Evolutionary conservation across 1,140 invertebrate species (phyloP), one percentile per base, ranked within the genome.

Genomic region (Drosophila lacteicornis): DNA sequence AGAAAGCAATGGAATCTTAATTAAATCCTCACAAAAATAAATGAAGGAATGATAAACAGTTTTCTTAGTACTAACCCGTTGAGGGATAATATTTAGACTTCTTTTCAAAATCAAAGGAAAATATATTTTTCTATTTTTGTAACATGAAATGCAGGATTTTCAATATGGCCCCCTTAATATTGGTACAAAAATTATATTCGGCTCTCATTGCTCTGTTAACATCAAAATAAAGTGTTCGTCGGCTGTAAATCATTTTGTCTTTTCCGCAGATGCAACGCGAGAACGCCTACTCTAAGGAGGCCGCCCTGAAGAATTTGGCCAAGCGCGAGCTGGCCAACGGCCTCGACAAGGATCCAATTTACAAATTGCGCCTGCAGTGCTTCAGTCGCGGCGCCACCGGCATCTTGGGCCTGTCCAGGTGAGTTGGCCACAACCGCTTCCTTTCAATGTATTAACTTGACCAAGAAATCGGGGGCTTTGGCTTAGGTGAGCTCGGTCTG

Each of bases 371-470:
- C 38, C 93, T 98, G 45, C 93, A 97, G 46, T 98, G 98, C 93
- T 93, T 99, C 30, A 94, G 96, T 1, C 94, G 98, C 77, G 98
- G 98, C 43, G 96, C 97, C 15, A 95, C 95, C 49, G 98, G 98
- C 17, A 98, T 99, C 80, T 94, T 99, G 77, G 97, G 97, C 1
- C 92, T 99, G 33, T 56, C 79, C 77, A 97, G 96, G 97, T 97
- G 93, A 82, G 83, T 80, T 62, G 22, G 46, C 42, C 19, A 8
- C 38, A 8, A 19, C 6, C 40, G 19, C 27, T 4, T 0, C 30
- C 19, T 13, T 25, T 27, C 27, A 45, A 17, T 40, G 50, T 36
- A n/a, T 22, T 47, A 77, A 45, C 75, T 69, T 19, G 45, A 33
- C 19, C 49, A 42, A 43, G 19, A 30, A 47, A 40, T 56, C 27